Evolutionary conservation across 2,113 vertebrate genomes (phyloP).

Genomic region (Formicarius rufipectus): DNA sequence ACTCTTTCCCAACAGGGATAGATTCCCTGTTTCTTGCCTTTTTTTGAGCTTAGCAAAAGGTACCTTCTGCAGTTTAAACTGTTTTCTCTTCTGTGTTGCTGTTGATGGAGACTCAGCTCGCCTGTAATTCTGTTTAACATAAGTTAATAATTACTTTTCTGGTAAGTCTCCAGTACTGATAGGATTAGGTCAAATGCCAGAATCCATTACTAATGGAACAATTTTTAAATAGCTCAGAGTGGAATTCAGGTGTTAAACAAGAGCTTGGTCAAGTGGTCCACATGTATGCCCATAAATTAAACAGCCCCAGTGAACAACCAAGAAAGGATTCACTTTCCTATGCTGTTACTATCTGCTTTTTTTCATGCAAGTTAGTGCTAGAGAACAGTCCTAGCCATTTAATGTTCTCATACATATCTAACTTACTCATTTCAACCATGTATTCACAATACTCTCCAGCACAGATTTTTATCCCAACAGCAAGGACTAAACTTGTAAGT

Average conservation of each 20-base stretch:
- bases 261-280: neutral
- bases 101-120: neutral
- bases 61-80: neutral
- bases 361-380: neutral
- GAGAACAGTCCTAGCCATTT: neutral
- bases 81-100: neutral
- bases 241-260: constrained; percentile 55
- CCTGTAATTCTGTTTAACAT: neutral
- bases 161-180: neutral
- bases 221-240: constrained; percentile 13
- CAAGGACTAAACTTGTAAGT: neutral
- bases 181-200: constrained; percentile 25
- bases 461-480: neutral
- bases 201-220: constrained; percentile 9
- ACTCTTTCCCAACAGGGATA: neutral
- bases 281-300: neutral
- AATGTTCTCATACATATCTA: neutral
- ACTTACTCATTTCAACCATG: neutral
- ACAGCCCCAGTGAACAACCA: neutral
- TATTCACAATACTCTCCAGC: neutral
- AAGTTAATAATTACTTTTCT: constrained; percentile 38
- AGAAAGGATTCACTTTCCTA: neutral
- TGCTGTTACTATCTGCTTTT: neutral
- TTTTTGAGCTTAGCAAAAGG: neutral
- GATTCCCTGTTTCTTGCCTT: neutral